Percentiles rank a stretch among this genome's conserved stretches.
phyloP scores from a whole-genome alignment of 2,113 vertebrate genomes.

The Cepphus grylle region DNA sequence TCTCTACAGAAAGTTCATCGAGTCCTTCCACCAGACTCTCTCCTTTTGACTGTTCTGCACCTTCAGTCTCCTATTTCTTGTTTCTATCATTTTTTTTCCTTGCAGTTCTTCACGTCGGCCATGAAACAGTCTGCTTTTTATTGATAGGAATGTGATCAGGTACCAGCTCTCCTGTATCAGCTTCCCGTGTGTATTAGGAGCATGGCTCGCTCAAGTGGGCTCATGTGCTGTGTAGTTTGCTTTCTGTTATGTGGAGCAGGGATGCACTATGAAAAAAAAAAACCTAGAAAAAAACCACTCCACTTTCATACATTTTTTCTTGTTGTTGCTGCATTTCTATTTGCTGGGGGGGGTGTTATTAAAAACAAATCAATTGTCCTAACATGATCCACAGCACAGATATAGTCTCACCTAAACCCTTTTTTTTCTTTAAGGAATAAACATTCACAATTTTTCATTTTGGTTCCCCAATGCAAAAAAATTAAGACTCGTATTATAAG shows the following conservation, averaged over 20 bases:
- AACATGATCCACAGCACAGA: neutral
- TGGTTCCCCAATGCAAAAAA: neutral
- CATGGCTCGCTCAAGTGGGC: fast-evolving
- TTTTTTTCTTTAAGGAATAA: neutral
- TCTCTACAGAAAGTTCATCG: neutral
- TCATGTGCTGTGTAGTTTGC: neutral
- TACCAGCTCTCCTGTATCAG: neutral
- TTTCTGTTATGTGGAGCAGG: neutral
- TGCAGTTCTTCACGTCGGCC: neutral
- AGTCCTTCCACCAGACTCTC: neutral
- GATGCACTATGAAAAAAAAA: neutral
- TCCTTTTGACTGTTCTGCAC: neutral
- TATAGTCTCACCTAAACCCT: neutral
- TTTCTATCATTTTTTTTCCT: neutral
- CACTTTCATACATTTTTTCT: neutral
- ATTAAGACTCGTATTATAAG: neutral
- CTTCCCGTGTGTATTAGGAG: neutral
- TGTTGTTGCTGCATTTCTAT: neutral
- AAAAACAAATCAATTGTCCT: neutral
- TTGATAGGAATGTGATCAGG: neutral
- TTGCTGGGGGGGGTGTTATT: neutral
- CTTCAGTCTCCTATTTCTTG: neutral
- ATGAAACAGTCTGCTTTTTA: neutral
- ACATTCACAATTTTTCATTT: neutral
- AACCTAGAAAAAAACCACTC: neutral